A percentile compares a stretch with the other conserved stretches of the same genome.
Conservation (phyloP, 2,797 vertebrate species). For the Nyctibius grandis region DNA sequence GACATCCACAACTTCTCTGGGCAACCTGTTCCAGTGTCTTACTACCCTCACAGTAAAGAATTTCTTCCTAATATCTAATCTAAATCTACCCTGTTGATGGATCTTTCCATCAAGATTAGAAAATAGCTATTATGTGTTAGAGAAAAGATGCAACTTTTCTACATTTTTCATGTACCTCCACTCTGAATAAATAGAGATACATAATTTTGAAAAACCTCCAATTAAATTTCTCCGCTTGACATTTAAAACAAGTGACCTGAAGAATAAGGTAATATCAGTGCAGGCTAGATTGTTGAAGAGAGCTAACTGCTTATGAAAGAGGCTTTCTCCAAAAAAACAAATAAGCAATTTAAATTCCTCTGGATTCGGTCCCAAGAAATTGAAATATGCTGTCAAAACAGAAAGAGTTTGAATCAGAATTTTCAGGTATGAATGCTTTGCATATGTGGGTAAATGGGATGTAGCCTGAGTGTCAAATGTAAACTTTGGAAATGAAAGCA, state of each 20-base stretch:
- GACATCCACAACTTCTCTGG: too few relatives aligned
- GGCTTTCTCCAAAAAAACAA: background rate
- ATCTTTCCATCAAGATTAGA: background rate
- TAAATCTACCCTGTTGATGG: too few relatives aligned
- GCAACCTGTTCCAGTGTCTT: too few relatives aligned
- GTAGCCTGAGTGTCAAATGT: background rate
- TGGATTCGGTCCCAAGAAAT: background rate
- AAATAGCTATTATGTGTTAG: background rate
- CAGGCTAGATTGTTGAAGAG: background rate
- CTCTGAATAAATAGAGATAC: conserved; percentile 7
- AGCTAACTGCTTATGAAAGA: background rate
- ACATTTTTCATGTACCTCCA: background rate
- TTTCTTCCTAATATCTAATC: too few relatives aligned
- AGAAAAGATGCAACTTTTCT: background rate
- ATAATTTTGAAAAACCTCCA: background rate
- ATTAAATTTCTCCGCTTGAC: background rate
- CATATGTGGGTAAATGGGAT: background rate
- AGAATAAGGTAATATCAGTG: background rate
- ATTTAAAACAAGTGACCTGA: background rate
- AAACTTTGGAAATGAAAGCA: background rate
- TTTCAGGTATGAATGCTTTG: background rate
- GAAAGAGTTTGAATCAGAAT: background rate
- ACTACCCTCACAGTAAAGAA: too few relatives aligned
- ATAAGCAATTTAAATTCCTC: background rate
- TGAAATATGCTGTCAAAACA: background rate